phyloP scores from a whole-genome alignment of 2,888 invertebrate species.

The Lasioglossum leucozonium region DNA sequence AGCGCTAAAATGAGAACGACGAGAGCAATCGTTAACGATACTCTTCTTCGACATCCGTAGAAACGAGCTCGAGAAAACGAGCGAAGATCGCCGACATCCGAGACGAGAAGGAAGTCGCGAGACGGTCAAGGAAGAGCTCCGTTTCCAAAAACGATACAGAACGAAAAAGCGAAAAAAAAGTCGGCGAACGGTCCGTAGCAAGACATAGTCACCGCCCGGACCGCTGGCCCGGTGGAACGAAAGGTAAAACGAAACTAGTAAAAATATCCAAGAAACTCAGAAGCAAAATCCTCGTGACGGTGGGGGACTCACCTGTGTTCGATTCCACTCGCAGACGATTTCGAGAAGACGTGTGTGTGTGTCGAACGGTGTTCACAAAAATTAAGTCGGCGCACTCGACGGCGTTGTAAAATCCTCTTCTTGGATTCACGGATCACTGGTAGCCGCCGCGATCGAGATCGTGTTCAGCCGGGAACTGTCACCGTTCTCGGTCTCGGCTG shows the following conservation, averaged over 20 bases:
- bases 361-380: constrained; percentile 67
- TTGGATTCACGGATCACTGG: constrained; percentile 64
- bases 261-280: constrained; percentile 12
- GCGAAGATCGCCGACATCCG: not conserved
- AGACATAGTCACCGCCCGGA: not conserved
- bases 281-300: constrained; percentile 10
- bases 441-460: constrained; percentile 36
- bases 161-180: not conserved
- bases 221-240: not conserved
- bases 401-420: constrained; percentile 48
- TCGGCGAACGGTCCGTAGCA: not conserved
- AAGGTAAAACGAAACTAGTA: not conserved
- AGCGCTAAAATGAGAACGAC: not conserved
- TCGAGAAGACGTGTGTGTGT: constrained; percentile 68
- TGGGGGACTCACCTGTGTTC: constrained; percentile 68
- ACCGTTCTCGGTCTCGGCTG: constrained; percentile 5
- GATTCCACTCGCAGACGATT: constrained; percentile 65
- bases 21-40: not conserved
- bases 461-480: constrained; percentile 4
- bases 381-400: constrained; percentile 64
- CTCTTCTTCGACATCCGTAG: not conserved
- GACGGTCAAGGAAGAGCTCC: not conserved
- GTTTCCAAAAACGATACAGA: not conserved
- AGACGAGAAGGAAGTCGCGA: not conserved
- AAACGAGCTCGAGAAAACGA: not conserved